Evolutionary conservation across 2,797 vertebrate species (phyloP).

Genomic region (Amblyraja radiata): DNA sequence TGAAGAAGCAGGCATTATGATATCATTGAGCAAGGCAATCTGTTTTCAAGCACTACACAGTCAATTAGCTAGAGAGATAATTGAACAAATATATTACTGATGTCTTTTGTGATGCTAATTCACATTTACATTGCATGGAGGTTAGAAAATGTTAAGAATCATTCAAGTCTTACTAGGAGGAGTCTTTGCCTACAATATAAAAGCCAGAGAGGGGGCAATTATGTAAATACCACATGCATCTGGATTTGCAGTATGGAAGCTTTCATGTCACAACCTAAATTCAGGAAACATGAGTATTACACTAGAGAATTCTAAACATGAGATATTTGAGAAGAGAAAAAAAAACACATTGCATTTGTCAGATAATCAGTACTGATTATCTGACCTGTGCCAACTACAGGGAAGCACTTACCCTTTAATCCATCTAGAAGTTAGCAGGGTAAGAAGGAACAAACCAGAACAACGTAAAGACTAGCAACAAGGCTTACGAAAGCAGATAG

Average conservation of each 20-base stretch:
- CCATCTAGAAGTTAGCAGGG: slow-evolving; percentile 99
- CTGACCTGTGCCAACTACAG: slow-evolving; percentile 99
- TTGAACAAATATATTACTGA: slow-evolving; percentile 59
- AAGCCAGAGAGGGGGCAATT: slow-evolving; percentile 99
- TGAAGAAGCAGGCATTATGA: slow-evolving; percentile 48
- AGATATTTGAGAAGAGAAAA: slow-evolving; percentile 80
- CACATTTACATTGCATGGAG: slow-evolving; percentile 58
- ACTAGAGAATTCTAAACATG: slow-evolving; percentile 94
- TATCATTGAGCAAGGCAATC: slow-evolving; percentile 62
- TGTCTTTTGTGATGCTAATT: slow-evolving; percentile 59
- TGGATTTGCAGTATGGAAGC: slow-evolving; percentile 91
- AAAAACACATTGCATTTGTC: slow-evolving; percentile 95
- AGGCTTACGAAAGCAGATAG: slow-evolving; percentile 99
- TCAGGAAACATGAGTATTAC: slow-evolving; percentile 72
- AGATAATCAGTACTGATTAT: slow-evolving; percentile 99
- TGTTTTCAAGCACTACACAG: slow-evolving; percentile 68
- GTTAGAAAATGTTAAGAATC: slow-evolving; percentile 58
- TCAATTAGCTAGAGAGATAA: slow-evolving; percentile 64
- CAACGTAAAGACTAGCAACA: slow-evolving; percentile 99
- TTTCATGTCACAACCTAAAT: slow-evolving; percentile 78
- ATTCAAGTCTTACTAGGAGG: slow-evolving; percentile 81
- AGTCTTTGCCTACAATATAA: slow-evolving; percentile 78
- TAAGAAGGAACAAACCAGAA: slow-evolving; percentile 99
- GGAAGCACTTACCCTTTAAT: slow-evolving; percentile 96
- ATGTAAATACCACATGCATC: slow-evolving; percentile 97